Percentiles rank a stretch among this genome's conserved stretches.
These are phyloP conservation scores for Rafetus swinhoei DNA, from an alignment of 2,113 vertebrate species.

Conservation along the genomic window DNA sequence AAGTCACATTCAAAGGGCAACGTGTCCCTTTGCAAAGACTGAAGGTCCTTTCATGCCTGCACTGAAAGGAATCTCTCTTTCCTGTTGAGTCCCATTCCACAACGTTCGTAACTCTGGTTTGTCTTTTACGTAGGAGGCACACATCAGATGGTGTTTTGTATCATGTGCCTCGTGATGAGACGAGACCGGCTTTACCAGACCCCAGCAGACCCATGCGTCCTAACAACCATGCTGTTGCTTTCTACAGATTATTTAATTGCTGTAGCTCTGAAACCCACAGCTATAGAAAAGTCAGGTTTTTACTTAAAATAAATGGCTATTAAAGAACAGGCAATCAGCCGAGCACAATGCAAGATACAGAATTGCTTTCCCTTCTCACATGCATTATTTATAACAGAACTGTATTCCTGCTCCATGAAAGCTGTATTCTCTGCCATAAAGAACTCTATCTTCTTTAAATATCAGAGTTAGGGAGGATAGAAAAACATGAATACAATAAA, in stretches of 20 bases:
- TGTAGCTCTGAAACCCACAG: not conserved
- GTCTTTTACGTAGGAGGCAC: not conserved
- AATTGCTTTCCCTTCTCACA: not conserved
- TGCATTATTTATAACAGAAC: not conserved
- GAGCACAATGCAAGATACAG: not conserved
- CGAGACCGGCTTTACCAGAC: not conserved
- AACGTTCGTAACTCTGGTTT: not conserved
- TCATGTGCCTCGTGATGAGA: not conserved
- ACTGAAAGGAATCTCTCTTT: not conserved
- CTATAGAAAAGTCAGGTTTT: not conserved
- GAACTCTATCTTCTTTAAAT: constrained; percentile 41
- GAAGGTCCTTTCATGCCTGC: not conserved
- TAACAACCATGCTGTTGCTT: not conserved
- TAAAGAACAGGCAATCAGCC: not conserved
- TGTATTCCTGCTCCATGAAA: not conserved
- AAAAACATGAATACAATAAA: not conserved
- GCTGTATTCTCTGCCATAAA: not conserved
- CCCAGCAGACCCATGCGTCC: fast-evolving
- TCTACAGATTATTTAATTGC: not conserved
- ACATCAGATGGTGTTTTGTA: not conserved
- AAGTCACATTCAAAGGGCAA: not conserved
- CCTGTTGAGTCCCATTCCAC: not conserved
- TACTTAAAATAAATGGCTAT: not conserved
- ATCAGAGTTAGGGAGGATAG: constrained; percentile 14
- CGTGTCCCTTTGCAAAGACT: not conserved